These are phyloP conservation scores for Heteractis magnifica DNA, from an alignment of 92 coral and sea anemone genomes.

Conservation along the genomic window DNA sequence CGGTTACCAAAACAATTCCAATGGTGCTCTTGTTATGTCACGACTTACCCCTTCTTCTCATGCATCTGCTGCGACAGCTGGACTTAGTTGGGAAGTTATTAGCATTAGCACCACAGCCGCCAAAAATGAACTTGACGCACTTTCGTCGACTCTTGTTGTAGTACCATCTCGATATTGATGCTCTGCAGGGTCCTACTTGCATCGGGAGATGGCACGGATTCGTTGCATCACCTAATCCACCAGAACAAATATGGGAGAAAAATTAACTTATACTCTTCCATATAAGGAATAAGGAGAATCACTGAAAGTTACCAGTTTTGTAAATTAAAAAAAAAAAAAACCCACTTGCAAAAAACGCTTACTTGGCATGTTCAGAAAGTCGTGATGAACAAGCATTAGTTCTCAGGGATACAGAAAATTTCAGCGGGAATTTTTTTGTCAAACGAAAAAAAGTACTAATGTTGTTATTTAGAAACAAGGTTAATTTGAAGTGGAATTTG, in stretches of 20 bases:
- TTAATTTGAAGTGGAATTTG: too few species aligned
- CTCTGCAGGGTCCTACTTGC: slow-evolving; percentile 64
- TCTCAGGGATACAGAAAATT: too few species aligned
- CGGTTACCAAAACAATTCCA: not conserved
- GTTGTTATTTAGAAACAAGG: too few species aligned
- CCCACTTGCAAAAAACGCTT: too few species aligned
- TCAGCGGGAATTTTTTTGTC: too few species aligned
- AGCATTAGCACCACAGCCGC: slow-evolving; percentile 86
- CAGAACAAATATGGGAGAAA: not conserved
- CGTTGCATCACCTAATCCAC: not conserved
- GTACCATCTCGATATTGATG: slow-evolving; percentile 80
- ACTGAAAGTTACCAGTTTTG: not conserved
- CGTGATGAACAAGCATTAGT: too few species aligned
- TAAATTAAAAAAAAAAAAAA: too few species aligned
- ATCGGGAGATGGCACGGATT: slow-evolving; percentile 48
- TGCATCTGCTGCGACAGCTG: slow-evolving; percentile 72
- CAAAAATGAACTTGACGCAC: slow-evolving; percentile 72
- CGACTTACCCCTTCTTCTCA: slow-evolving; percentile 50
- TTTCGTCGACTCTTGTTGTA: slow-evolving; percentile 61
- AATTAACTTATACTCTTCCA: not conserved
- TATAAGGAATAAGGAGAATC: not conserved
- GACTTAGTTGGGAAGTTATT: slow-evolving; percentile 79
- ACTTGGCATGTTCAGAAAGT: too few species aligned
- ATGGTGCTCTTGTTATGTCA: not conserved
- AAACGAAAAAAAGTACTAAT: too few species aligned